Evolutionary conservation across 2,888 invertebrate genomes (phyloP), one percentile per base, ranked within the genome.

Genomic region (Acleris cristana): DNA sequence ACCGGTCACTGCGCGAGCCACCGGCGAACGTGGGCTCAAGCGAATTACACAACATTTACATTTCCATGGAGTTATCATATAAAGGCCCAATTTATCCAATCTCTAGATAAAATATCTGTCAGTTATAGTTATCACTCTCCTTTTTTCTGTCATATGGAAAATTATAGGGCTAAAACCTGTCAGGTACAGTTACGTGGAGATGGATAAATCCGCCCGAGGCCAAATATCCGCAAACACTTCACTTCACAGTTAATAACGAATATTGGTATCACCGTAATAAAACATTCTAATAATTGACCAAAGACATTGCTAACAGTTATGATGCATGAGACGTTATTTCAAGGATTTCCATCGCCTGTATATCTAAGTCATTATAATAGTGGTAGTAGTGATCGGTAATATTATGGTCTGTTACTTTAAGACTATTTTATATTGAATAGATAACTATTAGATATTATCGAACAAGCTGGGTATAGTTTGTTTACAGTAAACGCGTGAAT

Each of bases 211-310:
- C 34, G 10, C 10, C 34, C 34, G 10, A 34, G 86, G 83, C 84
- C 82, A 85, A 86, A 86, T 85, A 84, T 76, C 77, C 74, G 81
- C 77, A 80, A 81, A 75, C 55, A 73, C 81, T 79, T 78, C 71
- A 83, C 79, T 76, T 81, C 76, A 82, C 80, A 84, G 83, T 85
- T 79, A 84, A 82, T 85, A 86, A 86, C 82, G 84, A 83, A 82
- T 86, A 84, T 84, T 82, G 67, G 81, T 85, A 86, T 86, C 82
- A 85, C 82, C 83, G 79, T 77, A 85, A 84, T 87, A 84, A 86
- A 90, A 87, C 85, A 77, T 84, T 85, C 89, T 92, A 91, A 86
- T 92, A 92, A 92, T 92, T 92, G 92, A 92, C 92, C 90, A 91
- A 92, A 92, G 86, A 77, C 90, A 88, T 90, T 89, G 90, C 90